Evolutionary conservation across 2,797 vertebrate genomes (phyloP).

Genomic region (Eulemur rubriventer): DNA sequence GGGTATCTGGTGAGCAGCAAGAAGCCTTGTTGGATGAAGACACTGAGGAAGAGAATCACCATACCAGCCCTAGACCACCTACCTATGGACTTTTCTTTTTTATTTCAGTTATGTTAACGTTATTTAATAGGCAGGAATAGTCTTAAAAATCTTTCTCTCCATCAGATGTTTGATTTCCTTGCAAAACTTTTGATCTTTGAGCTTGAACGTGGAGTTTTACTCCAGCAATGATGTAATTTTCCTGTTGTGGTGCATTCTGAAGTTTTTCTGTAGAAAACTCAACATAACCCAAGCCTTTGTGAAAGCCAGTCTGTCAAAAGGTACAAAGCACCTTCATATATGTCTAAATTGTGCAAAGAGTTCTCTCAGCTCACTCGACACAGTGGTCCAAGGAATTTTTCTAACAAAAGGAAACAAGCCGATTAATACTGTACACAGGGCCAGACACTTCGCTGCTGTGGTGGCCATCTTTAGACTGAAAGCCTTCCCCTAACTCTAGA

Average conservation of each 20-base stretch:
- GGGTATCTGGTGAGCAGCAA: not conserved
- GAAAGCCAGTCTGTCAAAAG: slow-evolving; percentile 94
- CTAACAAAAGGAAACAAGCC: slow-evolving; percentile 51
- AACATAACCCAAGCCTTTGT: slow-evolving; percentile 91
- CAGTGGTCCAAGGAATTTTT: slow-evolving; percentile 80
- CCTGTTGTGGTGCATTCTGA: slow-evolving; percentile 90
- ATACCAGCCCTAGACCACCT: not conserved
- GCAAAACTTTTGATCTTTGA: slow-evolving; percentile 77
- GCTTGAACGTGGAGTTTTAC: slow-evolving; percentile 89
- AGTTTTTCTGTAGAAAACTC: slow-evolving; percentile 87
- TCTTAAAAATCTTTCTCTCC: slow-evolving; percentile 70
- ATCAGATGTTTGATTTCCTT: slow-evolving; percentile 62
- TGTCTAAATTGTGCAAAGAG: slow-evolving; percentile 94
- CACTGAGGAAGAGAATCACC: not conserved
- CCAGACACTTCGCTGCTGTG: fast-evolving
- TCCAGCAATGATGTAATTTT: slow-evolving; percentile 92
- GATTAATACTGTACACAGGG: fast-evolving
- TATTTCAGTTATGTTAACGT: slow-evolving; percentile 72
- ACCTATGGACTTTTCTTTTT: not conserved
- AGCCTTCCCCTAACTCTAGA: not conserved
- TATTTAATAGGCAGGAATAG: slow-evolving; percentile 27
- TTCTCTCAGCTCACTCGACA: slow-evolving; percentile 88
- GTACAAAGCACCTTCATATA: slow-evolving; percentile 89
- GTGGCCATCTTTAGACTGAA: not conserved
- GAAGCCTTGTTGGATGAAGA: not conserved